phyloP scores from a whole-genome alignment of 2,797 vertebrate species.

The Natrix natrix region DNA sequence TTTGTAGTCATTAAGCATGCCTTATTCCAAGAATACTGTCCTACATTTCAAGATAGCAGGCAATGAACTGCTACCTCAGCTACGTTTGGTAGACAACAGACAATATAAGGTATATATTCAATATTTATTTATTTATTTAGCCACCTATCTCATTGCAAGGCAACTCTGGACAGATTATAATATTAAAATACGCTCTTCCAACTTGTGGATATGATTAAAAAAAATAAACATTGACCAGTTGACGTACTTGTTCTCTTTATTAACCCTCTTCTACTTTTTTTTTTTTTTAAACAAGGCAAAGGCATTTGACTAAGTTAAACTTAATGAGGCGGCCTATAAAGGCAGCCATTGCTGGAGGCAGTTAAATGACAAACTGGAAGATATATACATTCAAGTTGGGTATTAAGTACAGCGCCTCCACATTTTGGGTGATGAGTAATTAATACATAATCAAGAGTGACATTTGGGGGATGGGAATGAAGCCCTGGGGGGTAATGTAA shows the following conservation, averaged over 20 bases:
- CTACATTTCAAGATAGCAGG: background rate
- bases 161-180: background rate
- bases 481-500: background rate
- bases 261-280: background rate
- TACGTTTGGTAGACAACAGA: background rate
- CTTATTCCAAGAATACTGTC: background rate
- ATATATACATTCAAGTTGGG: conserved; percentile 14
- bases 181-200: conserved; percentile 1
- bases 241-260: background rate
- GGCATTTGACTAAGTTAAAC: conserved; percentile 19
- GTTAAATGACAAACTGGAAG: conserved; percentile 9
- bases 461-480: conserved; percentile 10
- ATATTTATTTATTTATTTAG: background rate
- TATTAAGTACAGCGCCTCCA: conserved; percentile 9
- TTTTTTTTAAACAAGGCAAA: background rate
- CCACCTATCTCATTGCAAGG: background rate
- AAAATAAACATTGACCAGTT: conserved; percentile 7
- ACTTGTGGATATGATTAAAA: background rate
- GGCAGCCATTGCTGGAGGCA: conserved; percentile 23
- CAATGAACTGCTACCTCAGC: background rate
- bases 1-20: background rate
- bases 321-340: conserved; percentile 31
- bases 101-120: background rate
- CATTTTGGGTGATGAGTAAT: conserved; percentile 31
- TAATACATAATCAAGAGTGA: conserved; percentile 24